These are phyloP conservation scores for Gonocerus acuteangulatus DNA, from an alignment of 2,888 invertebrate species.

Conservation along the genomic window DNA sequence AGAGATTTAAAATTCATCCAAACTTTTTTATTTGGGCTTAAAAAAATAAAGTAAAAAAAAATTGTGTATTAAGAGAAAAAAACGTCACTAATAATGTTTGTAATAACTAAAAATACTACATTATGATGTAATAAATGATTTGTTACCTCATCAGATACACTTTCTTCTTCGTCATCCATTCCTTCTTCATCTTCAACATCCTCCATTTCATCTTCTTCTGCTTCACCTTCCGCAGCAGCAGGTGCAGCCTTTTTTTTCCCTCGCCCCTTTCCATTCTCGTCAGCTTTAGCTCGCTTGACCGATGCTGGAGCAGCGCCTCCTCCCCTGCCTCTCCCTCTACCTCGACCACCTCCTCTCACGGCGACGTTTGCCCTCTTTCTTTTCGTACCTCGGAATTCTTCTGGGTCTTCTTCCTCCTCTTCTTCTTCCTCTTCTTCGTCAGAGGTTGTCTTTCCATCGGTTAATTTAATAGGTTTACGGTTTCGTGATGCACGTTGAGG, in stretches of 20 bases:
- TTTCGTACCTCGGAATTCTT: slow-evolving; percentile 8
- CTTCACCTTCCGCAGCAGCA: slow-evolving; percentile 20
- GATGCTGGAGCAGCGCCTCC: slow-evolving; percentile 6
- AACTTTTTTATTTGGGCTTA: no score
- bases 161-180: slow-evolving; percentile 6
- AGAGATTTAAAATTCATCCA: no score
- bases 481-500: slow-evolving; percentile 11
- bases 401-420: slow-evolving; percentile 4
- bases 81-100: no score
- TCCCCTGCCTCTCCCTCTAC: slow-evolving; percentile 26
- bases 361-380: background rate
- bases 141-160: slow-evolving; percentile 9
- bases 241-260: slow-evolving; percentile 19
- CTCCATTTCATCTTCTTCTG: slow-evolving; percentile 25
- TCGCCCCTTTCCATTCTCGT: slow-evolving; percentile 28
- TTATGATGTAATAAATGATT: no score
- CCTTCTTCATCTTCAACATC: slow-evolving; percentile 20
- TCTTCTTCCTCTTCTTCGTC: slow-evolving; percentile 6
- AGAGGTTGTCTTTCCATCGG: slow-evolving; percentile 6
- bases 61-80: no score
- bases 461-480: slow-evolving; percentile 15
- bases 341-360: slow-evolving; percentile 19
- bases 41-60: no score
- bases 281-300: slow-evolving; percentile 3
- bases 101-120: no score